Percentiles rank a stretch among this genome's conserved stretches.
phyloP scores from a whole-genome alignment of 1,140 invertebrate genomes.

The Trypoxylus dichotomus region DNA sequence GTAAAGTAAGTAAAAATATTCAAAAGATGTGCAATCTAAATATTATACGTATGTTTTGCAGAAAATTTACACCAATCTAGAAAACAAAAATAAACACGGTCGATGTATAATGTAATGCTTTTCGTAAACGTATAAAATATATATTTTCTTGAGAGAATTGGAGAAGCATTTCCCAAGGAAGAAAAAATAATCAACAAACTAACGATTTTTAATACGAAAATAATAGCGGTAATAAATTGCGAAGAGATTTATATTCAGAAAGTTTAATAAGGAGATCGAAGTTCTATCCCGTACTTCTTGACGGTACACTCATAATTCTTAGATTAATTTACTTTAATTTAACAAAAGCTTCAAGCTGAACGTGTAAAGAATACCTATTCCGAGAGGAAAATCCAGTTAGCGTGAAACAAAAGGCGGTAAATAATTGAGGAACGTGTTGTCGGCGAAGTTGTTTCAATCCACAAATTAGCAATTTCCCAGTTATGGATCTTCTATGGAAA shows the following conservation, averaged over 20 bases:
- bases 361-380: slow-evolving; percentile 43
- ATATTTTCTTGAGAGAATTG: too few relatives aligned
- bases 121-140: too few relatives aligned
- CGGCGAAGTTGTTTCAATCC: slow-evolving; percentile 33
- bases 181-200: slow-evolving; percentile 12
- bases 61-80: too few relatives aligned
- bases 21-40: too few relatives aligned
- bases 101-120: too few relatives aligned
- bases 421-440: slow-evolving; percentile 45
- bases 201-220: slow-evolving; percentile 19
- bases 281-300: slow-evolving; percentile 27
- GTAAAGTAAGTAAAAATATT: too few relatives aligned
- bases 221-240: slow-evolving; percentile 23
- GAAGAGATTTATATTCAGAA: slow-evolving; percentile 24
- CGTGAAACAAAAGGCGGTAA: slow-evolving; percentile 44
- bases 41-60: too few relatives aligned
- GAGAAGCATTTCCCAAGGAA: too few relatives aligned
- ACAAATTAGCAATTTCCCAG: slow-evolving; percentile 36
- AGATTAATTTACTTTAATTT: slow-evolving; percentile 46
- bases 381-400: slow-evolving; percentile 40
- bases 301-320: slow-evolving; percentile 40
- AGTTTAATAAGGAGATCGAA: slow-evolving; percentile 29
- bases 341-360: slow-evolving; percentile 43
- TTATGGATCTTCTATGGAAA: slow-evolving; percentile 30
- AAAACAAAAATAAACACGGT: too few relatives aligned